phyloP scores from a whole-genome alignment of 2,113 vertebrate species.

The Oreochromis niloticus region DNA sequence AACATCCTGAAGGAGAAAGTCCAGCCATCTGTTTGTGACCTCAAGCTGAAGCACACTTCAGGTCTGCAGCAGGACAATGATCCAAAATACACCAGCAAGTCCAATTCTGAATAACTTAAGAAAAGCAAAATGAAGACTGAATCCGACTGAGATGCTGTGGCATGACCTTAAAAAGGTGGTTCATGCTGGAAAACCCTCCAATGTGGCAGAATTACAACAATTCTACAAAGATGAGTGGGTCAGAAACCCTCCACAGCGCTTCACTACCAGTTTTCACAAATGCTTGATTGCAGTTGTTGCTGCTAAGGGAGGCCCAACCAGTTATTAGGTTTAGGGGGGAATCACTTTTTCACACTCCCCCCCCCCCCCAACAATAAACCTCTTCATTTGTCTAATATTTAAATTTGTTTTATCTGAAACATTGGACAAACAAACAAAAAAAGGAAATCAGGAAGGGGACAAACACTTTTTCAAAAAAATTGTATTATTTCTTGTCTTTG shows the following conservation, averaged over 20 bases:
- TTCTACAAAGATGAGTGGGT: not conserved
- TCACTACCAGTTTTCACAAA: not conserved
- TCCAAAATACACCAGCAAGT: fast-evolving
- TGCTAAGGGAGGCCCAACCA: not conserved
- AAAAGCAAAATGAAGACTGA: not conserved
- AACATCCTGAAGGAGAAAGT: fast-evolving
- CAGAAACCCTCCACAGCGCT: not conserved
- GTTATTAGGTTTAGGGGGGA: not conserved
- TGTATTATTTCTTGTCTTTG: not conserved
- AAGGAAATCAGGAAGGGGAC: not conserved
- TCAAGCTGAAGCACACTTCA: not conserved
- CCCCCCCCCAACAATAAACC: too few relatives aligned
- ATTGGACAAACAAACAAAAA: too few relatives aligned
- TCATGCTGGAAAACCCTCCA: not conserved
- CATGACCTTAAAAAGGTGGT: fast-evolving
- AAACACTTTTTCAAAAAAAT: not conserved
- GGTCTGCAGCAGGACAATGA: not conserved
- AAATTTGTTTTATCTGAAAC: too few relatives aligned
- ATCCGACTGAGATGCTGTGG: not conserved
- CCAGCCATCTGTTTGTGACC: not conserved
- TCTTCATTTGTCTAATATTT: too few relatives aligned
- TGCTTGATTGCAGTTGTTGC: not conserved
- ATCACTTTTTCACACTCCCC: too few relatives aligned
- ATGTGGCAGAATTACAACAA: not conserved
- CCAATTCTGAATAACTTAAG: fast-evolving